Percentiles rank a stretch among this genome's conserved stretches.
phyloP scores from a whole-genome alignment of 2,797 vertebrate species.

The Platalea minor region DNA sequence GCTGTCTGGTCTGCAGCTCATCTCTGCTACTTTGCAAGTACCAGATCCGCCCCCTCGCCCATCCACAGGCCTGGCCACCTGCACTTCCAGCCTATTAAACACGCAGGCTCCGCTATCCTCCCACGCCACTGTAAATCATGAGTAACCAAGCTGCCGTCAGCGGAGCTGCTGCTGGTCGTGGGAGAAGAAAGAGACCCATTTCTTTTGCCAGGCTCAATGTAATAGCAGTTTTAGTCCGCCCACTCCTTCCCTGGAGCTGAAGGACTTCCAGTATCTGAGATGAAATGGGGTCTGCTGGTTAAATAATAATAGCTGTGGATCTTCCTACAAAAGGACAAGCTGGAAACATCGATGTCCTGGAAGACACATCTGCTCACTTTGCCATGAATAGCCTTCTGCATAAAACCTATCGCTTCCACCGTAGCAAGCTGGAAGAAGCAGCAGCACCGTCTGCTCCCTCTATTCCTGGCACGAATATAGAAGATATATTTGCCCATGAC shows the following conservation, averaged over 20 bases:
- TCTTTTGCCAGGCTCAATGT: not conserved
- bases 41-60: not conserved
- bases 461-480: not conserved
- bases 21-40: not conserved
- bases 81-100: not conserved
- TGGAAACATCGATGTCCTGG: not conserved
- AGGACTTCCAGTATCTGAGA: not conserved
- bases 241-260: not conserved
- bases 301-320: not conserved
- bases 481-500: constrained; percentile 15
- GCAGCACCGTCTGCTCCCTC: constrained; percentile 9
- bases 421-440: not conserved
- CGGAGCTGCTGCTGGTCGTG: not conserved
- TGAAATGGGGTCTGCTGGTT: not conserved
- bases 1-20: not conserved
- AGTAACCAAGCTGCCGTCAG: not conserved
- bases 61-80: not conserved
- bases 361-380: not conserved
- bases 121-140: not conserved
- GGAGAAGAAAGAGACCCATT: not conserved
- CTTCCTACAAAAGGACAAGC: not conserved
- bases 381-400: not conserved
- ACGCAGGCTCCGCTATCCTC: not conserved
- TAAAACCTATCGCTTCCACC: not conserved
- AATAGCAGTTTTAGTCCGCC: not conserved